Base-by-base conservation (phyloP, 2,797 vertebrate species). In the Zenarchopterus dispar region DNA sequence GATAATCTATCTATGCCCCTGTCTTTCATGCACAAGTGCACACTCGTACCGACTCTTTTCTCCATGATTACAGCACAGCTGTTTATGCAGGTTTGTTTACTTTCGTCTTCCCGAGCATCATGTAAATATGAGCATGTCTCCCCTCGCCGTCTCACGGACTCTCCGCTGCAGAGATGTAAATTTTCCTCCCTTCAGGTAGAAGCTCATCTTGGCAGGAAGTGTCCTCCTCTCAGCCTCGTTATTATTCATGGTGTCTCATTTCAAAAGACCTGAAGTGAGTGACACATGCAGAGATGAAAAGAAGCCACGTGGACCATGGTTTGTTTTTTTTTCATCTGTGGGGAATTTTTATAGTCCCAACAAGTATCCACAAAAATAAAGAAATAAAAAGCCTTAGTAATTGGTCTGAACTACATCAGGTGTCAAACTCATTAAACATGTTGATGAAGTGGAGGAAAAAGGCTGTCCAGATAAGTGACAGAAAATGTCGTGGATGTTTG, bases 81-180 rank as follows among this genome's bases (percentile, higher is more conserved):
- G 46, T 33, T 56, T 69, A 73, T 56, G 55, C 31, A 62, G 46
- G 10, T 43, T 18, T 82, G 80, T 86, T 87, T 86, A 70, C 82
- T 85, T 87, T 71, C 51, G 45, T 55, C 45, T 62, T 62, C 73
- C 66, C 45, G 50, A 53, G 56, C 61, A 17, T 84, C 75, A n/a
- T 24, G 44, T 78, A 84, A 82, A 84, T 80, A 70, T 64, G 36
- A 63, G 65, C 67, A 67, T 72, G 61, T 44, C 48, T 56, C 8
- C 44, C 71, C 55, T 46, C 65, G 4, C 78, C 67, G 66, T 36
- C 17, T n/a, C n/a, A n/a, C 19, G 56, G 66, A 64, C 44, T 48
- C 19, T 6, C 1, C 6, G 18, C 61, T 63, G 50, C 57, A 51
- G 31, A 60, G 67, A 62, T 56, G 48, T 23, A 11, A 43, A 67